Base-by-base conservation (phyloP, 2,797 vertebrate species). In the Cottoperca gobio region DNA sequence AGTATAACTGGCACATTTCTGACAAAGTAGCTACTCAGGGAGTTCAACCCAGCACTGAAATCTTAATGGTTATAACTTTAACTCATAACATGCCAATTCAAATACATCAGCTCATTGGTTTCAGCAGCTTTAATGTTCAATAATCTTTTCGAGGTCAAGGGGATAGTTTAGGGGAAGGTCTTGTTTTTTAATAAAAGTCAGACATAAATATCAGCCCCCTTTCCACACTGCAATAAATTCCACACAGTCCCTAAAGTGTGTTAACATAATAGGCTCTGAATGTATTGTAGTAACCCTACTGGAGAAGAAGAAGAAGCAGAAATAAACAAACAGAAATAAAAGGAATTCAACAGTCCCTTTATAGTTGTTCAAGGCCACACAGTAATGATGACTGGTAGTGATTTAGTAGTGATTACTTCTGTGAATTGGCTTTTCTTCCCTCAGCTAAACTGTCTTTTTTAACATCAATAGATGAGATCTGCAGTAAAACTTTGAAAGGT, bases 351-450 rank as follows among this genome's bases (percentile, higher is more conserved):
- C 11, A 1, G 8, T n/a, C 33, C 5, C 2, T 46, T 31, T 8
- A 31, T 8, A 43, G n/a, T 19, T 49, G n/a, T 2, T 26, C 45
- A 55, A 57, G 58, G 62, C 1, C n/a, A 14, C 53, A 35, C 2
- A 23, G 24, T 12, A 11, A 8, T n/a, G n/a, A 52, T 3, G 23
- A n/a, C n/a, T 4, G n/a, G 14, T 19, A 8, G 16, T 68, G 8
- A 53, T 66, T 31, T 17, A 21, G 10, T 5, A 0, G 16, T n/a
- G 2, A n/a, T 39, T 16, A 53, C 5, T 21, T 54, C 6, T 24
- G 58, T 64, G 16, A 53, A 78, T 2, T 50, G 39, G 21, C 23
- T 53, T 26, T 24, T 10, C 23, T 65, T n/a, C 19, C 43, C 54
- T 61, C 45, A 1, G 1, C 14, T 33, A 14, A 4, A 8, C 10